These are phyloP conservation scores for Halisarca cf. caerulea DNA, from an alignment of 37 sponge, comb jelly and placozoan species.

Conservation along the genomic window DNA sequence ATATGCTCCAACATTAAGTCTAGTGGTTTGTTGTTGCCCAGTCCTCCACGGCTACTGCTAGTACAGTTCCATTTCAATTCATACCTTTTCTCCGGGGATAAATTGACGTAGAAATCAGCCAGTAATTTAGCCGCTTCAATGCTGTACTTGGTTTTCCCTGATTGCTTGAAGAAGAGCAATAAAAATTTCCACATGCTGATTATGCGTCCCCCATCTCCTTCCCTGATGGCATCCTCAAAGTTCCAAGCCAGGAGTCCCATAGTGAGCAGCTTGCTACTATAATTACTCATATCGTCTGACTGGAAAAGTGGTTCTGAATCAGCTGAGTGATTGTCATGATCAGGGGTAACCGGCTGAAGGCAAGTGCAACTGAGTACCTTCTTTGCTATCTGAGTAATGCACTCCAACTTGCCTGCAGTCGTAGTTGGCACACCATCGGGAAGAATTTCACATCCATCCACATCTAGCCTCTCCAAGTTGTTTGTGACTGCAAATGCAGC, in stretches of 20 bases:
- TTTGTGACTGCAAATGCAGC: too few relatives aligned
- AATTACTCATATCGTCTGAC: background rate
- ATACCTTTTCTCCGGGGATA: background rate
- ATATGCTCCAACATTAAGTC: too few relatives aligned
- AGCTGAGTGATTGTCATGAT: too few relatives aligned
- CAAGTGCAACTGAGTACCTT: too few relatives aligned
- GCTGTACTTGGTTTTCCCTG: slow-evolving; percentile 10
- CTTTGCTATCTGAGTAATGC: too few relatives aligned
- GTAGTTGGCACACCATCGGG: too few relatives aligned
- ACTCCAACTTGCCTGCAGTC: too few relatives aligned
- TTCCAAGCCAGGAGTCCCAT: background rate
- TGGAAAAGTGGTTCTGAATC: background rate
- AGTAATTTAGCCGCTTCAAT: slow-evolving; percentile 7
- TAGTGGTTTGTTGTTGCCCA: too few relatives aligned
- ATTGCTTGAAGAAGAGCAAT: background rate
- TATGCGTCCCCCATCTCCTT: slow-evolving; percentile 20
- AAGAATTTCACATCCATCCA: too few relatives aligned
- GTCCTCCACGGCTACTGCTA: too few relatives aligned
- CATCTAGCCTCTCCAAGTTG: too few relatives aligned
- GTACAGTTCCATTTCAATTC: slow-evolving; percentile 22
- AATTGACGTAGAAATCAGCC: background rate
- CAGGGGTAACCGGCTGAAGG: too few relatives aligned
- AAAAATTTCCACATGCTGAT: background rate
- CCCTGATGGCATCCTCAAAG: slow-evolving; percentile 29
- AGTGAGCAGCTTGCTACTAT: background rate